Base-by-base conservation (phyloP, 2,888 invertebrate species). In the Saturnia pavonia region DNA sequence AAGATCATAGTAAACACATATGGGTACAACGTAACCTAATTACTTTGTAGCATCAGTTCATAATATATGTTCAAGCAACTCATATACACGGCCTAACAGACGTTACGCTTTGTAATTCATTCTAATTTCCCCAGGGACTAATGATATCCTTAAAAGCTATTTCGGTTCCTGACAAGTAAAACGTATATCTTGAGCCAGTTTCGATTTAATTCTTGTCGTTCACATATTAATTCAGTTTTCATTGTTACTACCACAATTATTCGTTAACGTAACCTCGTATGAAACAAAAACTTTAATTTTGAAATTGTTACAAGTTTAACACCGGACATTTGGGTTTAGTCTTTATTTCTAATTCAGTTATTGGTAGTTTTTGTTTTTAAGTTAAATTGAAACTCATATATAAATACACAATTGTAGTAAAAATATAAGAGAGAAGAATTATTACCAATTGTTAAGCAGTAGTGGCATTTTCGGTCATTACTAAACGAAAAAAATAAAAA, bases 111-210 rank as follows among this genome's bases (percentile, higher is more conserved):
- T 82, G 84, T 87, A 88, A 89, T 88, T 88, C 85, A 83, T 88
- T 88, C 82, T 90, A 90, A 92, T 92, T 92, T 91, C 91, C 91
- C 92, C 69, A 71, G 88, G 81, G 91, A 75, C 85, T 87, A 88
- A 90, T 89, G 88, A 86, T 84, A 87, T 87, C 85, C 85, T 86
- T 84, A 86, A 85, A 88, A 85, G 85, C 84, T 86, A 84, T 88
- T 89, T 85, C 82, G 77, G 85, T 84, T 85, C 79, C 83, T 82
- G 82, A 81, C 79, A 78, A 76, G 76, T 77, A 75, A 75, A 72
- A 75, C 78, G 78, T 79, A 75, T 80, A 79, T 80, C 78, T 80
- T 74, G 75, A 81, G 76, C 78, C 79, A 78, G 74, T 78, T 75
- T 71, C 71, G 75, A 75, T 78, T 78, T 73, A 78, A 80, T 78